Evolutionary conservation across 2,113 vertebrate genomes (phyloP), one percentile per base, ranked within the genome.

Genomic region (Nibea coibor): DNA sequence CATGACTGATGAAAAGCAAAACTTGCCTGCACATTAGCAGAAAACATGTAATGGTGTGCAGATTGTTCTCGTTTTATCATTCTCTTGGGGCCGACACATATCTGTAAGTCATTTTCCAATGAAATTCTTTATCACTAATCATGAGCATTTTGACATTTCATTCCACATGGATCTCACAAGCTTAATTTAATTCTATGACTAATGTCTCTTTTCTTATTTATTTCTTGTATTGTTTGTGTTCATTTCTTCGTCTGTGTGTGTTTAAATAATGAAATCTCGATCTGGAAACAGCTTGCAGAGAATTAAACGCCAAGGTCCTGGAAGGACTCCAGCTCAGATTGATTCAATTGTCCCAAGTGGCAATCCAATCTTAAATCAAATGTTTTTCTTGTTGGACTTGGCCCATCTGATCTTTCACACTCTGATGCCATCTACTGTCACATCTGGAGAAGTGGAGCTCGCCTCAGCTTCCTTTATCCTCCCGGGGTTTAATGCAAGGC

Each of bases 401-500:
- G 11, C 11, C 26, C 10, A 6, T 31, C 4, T 19, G 39, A 81
- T 83, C 58, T 70, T 26, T 68, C 63, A 80, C 72, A 9, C 89
- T 91, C 84, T 91, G 80, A 59, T 80, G 86, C 91, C 88, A 87
- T 84, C 91, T 91, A 87, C 74, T 89, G 90, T 73, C 63, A 17
- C 17, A 66, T 48, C 6, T 78, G 70, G 20, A 50, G 75, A 88
- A 79, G 57, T 88, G 82, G 19, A 61, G 51, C 79, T 64, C 10
- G 59, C 72, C 17, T 62, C 42, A 20, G 48, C 51, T 26, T 16
- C 51, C 17, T 42, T 42, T 31, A 6, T 20, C 16, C 72, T 8
- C 4, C 20, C 0, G 31, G 0, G 7, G 20, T 47, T 19, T 15
- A 31, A 4, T 17, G 15, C 6, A 48, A 24, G 22, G 35, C 24